Percentiles rank a stretch among this genome's conserved stretches.
Conservation (phyloP, 2,888 invertebrate genomes). For the Aromia moschata region DNA sequence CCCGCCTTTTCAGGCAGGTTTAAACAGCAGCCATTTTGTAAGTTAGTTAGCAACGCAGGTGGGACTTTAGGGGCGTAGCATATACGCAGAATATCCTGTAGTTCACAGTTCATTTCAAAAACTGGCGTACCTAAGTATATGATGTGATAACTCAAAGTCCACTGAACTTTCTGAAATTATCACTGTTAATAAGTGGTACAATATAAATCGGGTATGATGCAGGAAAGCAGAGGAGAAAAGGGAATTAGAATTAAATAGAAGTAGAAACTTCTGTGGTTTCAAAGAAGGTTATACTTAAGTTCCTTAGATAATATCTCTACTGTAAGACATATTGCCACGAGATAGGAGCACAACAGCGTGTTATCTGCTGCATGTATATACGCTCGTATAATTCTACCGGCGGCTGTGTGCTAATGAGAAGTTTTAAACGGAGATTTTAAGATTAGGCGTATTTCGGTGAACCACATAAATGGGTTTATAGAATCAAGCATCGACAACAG, state of each 20-base stretch:
- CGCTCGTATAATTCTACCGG: constrained; percentile 53
- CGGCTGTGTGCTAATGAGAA: constrained; percentile 48
- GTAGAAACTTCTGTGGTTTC: constrained; percentile 51
- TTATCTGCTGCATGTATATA: constrained; percentile 58
- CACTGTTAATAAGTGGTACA: no score
- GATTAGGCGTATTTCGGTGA: background rate
- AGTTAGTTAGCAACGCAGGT: no score
- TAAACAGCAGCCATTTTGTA: no score
- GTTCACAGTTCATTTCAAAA: no score
- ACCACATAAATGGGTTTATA: no score
- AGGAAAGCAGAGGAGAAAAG: constrained; percentile 4
- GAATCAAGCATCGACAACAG: no score
- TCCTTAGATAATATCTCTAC: constrained; percentile 56
- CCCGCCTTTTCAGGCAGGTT: no score
- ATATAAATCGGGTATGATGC: constrained; percentile 9
- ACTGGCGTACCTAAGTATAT: no score
- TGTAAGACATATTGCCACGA: constrained; percentile 60
- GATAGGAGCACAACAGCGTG: constrained; percentile 60
- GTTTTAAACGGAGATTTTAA: constrained; percentile 7
- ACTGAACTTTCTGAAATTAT: no score
- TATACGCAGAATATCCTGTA: no score
- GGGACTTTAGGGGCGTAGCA: no score
- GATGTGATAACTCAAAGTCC: no score
- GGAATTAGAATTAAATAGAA: constrained; percentile 36
- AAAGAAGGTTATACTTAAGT: constrained; percentile 57